Evolutionary conservation across 2,888 invertebrate genomes (phyloP).

Genomic region (Standfussiana lucernea): DNA sequence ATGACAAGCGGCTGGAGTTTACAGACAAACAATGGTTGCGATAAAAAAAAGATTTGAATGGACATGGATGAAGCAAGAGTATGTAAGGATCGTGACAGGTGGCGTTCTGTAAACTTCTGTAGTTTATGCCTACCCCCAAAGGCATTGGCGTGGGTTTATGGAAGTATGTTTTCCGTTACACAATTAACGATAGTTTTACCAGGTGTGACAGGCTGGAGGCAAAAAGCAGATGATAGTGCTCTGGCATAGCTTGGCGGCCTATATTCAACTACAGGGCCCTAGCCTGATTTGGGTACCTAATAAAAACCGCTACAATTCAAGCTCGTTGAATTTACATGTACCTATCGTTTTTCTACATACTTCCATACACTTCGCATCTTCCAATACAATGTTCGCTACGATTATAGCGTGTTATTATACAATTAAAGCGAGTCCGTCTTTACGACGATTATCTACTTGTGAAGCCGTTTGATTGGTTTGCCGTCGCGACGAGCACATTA

Average conservation of each 20-base stretch:
- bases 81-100: too few species aligned
- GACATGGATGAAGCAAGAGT: too few species aligned
- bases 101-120: too few species aligned
- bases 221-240: not conserved
- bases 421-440: constrained; percentile 54
- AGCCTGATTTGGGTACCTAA: not conserved
- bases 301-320: not conserved
- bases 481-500: constrained; percentile 37
- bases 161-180: too few species aligned
- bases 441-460: constrained; percentile 43
- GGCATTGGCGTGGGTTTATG: too few species aligned
- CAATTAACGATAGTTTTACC: not conserved
- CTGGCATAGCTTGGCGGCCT: too few species aligned
- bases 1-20: too few species aligned
- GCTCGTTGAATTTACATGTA: not conserved
- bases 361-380: not conserved
- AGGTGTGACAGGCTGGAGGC: not conserved
- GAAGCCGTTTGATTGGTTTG: constrained; percentile 35
- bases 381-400: constrained; percentile 19
- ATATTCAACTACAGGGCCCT: too few species aligned
- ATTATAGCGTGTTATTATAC: constrained; percentile 51
- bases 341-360: constrained; percentile 17
- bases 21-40: too few species aligned
- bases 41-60: too few species aligned
- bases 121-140: too few species aligned